These are phyloP conservation scores for Cavia porcellus DNA, from an alignment of 2,113 vertebrate genomes.

Conservation along the genomic window DNA sequence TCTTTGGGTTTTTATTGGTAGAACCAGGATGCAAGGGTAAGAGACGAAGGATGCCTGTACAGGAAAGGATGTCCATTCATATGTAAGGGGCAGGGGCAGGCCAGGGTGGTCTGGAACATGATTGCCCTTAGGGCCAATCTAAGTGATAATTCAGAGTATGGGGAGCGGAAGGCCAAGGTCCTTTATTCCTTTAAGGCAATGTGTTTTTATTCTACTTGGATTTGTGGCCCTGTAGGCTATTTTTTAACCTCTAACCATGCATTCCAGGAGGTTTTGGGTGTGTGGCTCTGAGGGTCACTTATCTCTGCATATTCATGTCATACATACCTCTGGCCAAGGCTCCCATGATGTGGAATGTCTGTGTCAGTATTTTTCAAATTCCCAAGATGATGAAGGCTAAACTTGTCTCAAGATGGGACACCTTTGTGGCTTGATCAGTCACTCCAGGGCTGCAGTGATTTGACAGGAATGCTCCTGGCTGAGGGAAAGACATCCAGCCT, in stretches of 20 bases:
- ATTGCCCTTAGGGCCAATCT: not conserved
- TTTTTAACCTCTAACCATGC: not conserved
- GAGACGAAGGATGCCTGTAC: not conserved
- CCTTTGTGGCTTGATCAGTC: not conserved
- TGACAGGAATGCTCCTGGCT: not conserved
- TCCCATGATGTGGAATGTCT: not conserved
- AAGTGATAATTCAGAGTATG: not conserved
- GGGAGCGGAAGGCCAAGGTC: not conserved
- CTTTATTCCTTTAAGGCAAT: not conserved
- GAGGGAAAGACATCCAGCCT: not conserved
- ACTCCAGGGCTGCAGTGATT: not conserved
- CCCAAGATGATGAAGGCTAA: not conserved
- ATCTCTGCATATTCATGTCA: not conserved
- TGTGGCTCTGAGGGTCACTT: not conserved
- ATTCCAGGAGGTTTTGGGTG: not conserved
- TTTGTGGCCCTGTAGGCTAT: not conserved
- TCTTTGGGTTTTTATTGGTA: not conserved
- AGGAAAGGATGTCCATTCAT: not conserved
- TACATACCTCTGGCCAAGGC: not conserved
- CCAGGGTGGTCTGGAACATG: not conserved
- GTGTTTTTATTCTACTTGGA: not conserved
- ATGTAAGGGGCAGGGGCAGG: not conserved
- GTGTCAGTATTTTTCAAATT: not conserved
- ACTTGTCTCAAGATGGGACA: constrained; percentile 9
- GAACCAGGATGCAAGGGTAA: not conserved